These are phyloP conservation scores for Sepiola atlantica DNA, from an alignment of 2,888 invertebrate genomes.

Conservation along the genomic window DNA sequence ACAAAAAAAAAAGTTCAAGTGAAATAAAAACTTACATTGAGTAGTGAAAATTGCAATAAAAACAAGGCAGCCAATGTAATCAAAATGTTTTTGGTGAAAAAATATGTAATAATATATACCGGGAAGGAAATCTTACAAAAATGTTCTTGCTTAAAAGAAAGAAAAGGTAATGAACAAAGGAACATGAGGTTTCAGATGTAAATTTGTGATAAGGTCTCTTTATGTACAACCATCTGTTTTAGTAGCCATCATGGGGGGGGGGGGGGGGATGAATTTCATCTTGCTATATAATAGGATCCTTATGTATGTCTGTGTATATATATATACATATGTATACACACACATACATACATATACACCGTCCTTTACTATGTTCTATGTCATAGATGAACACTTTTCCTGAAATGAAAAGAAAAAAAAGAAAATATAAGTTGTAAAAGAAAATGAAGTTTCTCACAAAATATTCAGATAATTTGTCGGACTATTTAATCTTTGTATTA, in stretches of 20 bases:
- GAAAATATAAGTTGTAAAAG: not conserved
- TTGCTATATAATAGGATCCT: not conserved
- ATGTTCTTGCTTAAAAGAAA: not conserved
- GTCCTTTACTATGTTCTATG: not conserved
- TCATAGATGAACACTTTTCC: constrained; percentile 32
- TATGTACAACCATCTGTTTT: constrained; percentile 21
- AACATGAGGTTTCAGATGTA: constrained; percentile 8
- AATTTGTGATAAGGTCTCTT: not conserved
- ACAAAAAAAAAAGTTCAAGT: no score
- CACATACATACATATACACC: not conserved
- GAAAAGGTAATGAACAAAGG: not conserved
- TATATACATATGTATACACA: not conserved
- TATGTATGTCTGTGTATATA: not conserved
- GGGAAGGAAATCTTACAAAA: not conserved
- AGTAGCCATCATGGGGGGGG: not conserved
- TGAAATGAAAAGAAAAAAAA: not conserved
- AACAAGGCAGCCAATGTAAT: not conserved
- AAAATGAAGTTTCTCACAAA: not conserved
- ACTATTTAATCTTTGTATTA: no score
- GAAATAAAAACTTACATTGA: not conserved
- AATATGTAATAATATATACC: not conserved
- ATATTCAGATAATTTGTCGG: no score
- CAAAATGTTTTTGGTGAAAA: not conserved
- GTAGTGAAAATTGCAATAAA: not conserved
- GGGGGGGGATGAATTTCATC: not conserved